A percentile compares a stretch with the other conserved stretches of the same genome.
Conservation (phyloP, 2,797 vertebrate species). For the Carcharodon carcharias region DNA sequence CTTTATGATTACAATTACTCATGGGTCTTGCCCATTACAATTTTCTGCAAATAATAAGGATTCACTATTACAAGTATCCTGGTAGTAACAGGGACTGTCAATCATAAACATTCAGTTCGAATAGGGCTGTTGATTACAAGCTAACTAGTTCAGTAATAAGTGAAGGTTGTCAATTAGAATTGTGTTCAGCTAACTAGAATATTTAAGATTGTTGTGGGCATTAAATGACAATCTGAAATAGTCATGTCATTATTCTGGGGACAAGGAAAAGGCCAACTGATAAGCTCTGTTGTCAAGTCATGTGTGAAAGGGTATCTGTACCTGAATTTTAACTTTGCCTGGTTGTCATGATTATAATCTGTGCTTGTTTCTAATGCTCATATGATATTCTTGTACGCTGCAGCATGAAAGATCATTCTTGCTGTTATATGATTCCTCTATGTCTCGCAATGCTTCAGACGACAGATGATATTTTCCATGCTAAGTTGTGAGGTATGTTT, state of each 20-base stretch:
- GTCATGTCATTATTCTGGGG: not conserved
- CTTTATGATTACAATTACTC: not conserved
- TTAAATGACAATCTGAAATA: not conserved
- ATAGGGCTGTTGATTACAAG: not conserved
- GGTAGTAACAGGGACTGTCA: not conserved
- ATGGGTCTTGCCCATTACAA: not conserved
- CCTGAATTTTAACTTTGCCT: not conserved
- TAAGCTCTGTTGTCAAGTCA: not conserved
- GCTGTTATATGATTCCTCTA: too few species aligned
- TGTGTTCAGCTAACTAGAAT: not conserved
- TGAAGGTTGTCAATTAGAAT: not conserved
- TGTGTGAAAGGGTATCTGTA: not conserved
- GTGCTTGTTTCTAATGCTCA: not conserved
- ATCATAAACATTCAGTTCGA: not conserved
- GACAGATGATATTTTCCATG: too few species aligned
- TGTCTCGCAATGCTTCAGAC: too few species aligned
- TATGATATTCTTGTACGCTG: not conserved
- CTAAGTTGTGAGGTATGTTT: too few species aligned
- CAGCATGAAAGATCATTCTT: too few species aligned
- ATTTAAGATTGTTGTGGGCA: not conserved
- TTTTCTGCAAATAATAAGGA: not conserved
- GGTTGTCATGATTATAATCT: not conserved
- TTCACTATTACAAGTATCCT: not conserved
- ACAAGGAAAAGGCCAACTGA: not conserved
- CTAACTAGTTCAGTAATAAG: not conserved